Percentiles rank a stretch among this genome's conserved stretches.
Evolutionary conservation across 2,888 invertebrate species (phyloP).

Genomic region (Parthenolecanium corni): DNA sequence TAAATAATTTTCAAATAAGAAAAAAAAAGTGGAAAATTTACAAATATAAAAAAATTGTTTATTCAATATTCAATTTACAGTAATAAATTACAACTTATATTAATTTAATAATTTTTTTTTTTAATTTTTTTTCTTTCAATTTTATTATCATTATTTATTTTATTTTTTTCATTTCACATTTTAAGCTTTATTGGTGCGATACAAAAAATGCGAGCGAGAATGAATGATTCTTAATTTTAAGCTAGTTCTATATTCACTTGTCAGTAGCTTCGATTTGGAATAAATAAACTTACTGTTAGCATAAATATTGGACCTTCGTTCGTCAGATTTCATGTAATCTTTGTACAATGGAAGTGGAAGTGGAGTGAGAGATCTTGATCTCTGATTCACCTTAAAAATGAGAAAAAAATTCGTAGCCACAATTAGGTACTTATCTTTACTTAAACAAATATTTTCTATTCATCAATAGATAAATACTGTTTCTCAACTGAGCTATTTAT

Average conservation of each 20-base stretch:
- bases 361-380: conserved; percentile 59
- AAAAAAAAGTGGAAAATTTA: background rate
- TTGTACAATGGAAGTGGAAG: conserved; percentile 30
- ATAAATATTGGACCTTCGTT: background rate
- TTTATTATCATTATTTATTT: no score
- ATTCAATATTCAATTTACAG: background rate
- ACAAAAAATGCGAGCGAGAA: conserved; percentile 22
- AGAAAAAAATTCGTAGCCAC: conserved; percentile 18
- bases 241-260: background rate
- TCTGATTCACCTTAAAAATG: conserved; percentile 46
- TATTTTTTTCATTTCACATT: background rate
- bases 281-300: conserved; percentile 18
- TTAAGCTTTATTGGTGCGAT: conserved; percentile 3
- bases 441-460: no score
- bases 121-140: no score
- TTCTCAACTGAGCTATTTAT: no score
- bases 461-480: no score
- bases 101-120: no score
- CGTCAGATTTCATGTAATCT: background rate
- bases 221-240: conserved; percentile 22
- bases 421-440: background rate
- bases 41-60: background rate
- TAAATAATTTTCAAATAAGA: no score
- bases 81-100: no score
- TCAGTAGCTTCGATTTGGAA: conserved; percentile 2